Evolutionary conservation across 2,113 vertebrate species (phyloP).

Genomic region (Crotalus viridis): DNA sequence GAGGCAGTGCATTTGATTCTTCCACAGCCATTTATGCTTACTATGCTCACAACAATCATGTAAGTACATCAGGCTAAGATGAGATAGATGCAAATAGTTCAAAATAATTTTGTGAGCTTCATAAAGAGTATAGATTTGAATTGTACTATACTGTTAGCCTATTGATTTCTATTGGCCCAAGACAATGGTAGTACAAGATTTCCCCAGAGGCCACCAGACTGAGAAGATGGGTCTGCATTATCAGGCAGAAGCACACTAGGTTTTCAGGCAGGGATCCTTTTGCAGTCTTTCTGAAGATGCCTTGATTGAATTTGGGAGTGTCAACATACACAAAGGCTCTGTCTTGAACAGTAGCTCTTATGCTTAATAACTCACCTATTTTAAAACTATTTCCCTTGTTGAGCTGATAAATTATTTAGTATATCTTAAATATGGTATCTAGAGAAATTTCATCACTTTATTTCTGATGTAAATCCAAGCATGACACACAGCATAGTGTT

Average conservation of each 20-base stretch:
- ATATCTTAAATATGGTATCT: neutral
- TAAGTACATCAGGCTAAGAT: neutral
- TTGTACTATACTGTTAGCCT: neutral
- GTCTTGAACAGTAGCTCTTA: neutral
- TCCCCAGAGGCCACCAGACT: neutral
- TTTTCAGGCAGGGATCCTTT: neutral
- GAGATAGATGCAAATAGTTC: neutral
- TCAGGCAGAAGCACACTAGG: neutral
- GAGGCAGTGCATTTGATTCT: neutral
- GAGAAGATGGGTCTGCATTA: neutral
- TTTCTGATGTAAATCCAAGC: neutral
- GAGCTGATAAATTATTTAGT: neutral
- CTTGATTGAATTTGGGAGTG: neutral
- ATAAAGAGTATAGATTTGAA: neutral
- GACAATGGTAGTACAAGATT: neutral
- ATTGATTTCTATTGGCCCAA: neutral
- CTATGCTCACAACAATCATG: neutral
- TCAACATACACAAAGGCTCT: neutral
- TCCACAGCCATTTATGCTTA: neutral
- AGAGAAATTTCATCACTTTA: neutral
- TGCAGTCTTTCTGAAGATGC: neutral
- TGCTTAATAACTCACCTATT: neutral
- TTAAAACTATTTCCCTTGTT: neutral
- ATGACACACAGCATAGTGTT: neutral
- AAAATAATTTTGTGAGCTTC: neutral